These are phyloP conservation scores for Amphiprion percula DNA, from an alignment of 2,113 vertebrate species.

Conservation along the genomic window DNA sequence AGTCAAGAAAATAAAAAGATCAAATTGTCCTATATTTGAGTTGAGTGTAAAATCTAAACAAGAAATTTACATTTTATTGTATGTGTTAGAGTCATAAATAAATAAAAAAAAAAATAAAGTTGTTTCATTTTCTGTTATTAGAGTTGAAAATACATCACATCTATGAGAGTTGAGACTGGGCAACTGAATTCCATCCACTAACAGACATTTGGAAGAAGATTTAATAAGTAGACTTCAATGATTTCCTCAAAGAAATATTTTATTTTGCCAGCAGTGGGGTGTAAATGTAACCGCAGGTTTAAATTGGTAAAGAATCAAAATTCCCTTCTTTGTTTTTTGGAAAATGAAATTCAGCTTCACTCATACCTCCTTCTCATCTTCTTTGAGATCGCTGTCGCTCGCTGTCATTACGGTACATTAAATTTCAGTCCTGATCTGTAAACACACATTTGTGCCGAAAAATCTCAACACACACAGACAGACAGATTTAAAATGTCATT, in stretches of 20 bases:
- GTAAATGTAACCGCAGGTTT: neutral
- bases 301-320: slow-evolving; percentile 1
- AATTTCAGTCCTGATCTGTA: neutral
- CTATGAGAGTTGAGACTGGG: too few relatives aligned
- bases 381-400: neutral
- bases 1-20: too few relatives aligned
- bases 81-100: too few relatives aligned
- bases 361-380: neutral
- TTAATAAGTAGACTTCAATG: neutral
- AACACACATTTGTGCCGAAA: slow-evolving; percentile 11
- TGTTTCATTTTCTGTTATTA: too few relatives aligned
- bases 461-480: neutral
- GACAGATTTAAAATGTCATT: slow-evolving; percentile 7
- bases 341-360: neutral
- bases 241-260: slow-evolving; percentile 35
- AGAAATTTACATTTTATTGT: too few relatives aligned
- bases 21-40: too few relatives aligned
- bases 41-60: too few relatives aligned
- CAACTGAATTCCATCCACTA: too few relatives aligned
- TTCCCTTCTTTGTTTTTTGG: neutral
- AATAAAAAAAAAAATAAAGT: too few relatives aligned
- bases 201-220: too few relatives aligned
- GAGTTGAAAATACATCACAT: too few relatives aligned
- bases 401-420: neutral
- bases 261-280: slow-evolving; percentile 38